Evolutionary conservation across 2,113 vertebrate genomes (phyloP).

Genomic region (Etheostoma cragini): DNA sequence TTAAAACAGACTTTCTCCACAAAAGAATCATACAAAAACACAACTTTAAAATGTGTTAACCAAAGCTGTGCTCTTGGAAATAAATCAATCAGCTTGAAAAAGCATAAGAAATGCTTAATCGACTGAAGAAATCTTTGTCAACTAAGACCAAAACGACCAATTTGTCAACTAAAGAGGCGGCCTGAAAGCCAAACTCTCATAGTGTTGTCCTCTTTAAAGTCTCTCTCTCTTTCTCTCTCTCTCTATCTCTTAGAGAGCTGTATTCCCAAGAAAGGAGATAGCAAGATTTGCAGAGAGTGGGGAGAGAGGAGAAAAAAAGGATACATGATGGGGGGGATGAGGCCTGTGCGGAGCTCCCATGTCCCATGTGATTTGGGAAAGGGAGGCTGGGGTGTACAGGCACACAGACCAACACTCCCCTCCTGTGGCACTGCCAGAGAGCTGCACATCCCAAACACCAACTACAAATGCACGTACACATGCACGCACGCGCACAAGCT

Average conservation of each 20-base stretch:
- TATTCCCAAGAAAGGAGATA: constrained; percentile 59
- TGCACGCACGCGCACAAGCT: neutral
- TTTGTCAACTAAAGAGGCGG: no score
- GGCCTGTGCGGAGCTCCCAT: constrained; percentile 47
- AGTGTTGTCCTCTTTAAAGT: neutral
- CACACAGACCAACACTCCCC: constrained; percentile 79
- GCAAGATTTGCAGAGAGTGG: neutral
- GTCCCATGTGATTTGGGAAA: constrained; percentile 39
- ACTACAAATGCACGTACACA: neutral
- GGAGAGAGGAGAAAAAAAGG: neutral
- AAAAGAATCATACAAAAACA: no score
- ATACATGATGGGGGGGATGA: constrained; percentile 16
- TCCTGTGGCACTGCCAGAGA: constrained; percentile 80
- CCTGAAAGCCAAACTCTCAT: constrained; percentile 9
- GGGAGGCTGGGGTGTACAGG: constrained; percentile 38
- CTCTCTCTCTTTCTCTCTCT: neutral
- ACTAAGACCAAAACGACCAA: no score
- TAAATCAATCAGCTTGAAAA: no score
- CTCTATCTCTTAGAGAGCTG: neutral
- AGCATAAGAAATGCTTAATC: no score
- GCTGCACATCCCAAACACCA: constrained; percentile 67
- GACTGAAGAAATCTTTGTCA: no score
- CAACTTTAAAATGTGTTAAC: no score
- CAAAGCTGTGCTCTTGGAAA: no score
- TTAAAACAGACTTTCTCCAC: no score